Conservation (phyloP, 2,888 invertebrate genomes). For the Caenorhabditis zanzibari region DNA sequence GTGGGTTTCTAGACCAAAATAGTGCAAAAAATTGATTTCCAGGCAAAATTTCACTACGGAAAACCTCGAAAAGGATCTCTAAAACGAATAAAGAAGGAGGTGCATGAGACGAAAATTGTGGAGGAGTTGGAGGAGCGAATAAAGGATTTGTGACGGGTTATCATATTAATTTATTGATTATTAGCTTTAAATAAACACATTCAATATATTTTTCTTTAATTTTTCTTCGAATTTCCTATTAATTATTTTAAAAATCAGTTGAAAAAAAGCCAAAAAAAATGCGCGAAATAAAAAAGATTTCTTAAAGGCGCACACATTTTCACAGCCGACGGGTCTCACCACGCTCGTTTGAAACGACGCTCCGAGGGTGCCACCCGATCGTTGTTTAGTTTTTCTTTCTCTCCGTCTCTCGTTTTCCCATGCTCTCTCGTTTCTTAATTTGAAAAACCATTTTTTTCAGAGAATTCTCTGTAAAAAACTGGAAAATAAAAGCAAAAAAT, state of each 20-base stretch:
- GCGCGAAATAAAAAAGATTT: neutral
- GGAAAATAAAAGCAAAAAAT: neutral
- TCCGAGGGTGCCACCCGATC: constrained; percentile 14
- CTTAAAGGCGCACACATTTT: constrained; percentile 53
- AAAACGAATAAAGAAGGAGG: neutral
- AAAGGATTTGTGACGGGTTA: constrained; percentile 10
- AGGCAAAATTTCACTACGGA: neutral
- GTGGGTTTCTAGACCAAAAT: neutral
- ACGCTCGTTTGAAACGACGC: constrained; percentile 14
- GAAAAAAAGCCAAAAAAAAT: neutral
- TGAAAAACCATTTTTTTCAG: constrained; percentile 11
- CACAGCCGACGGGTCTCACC: constrained; percentile 40
- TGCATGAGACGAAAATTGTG: neutral
- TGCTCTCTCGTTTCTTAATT: constrained; percentile 26
- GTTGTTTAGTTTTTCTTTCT: constrained; percentile 36
- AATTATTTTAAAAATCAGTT: neutral
- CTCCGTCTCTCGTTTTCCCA: constrained; percentile 21
- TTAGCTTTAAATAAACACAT: neutral
- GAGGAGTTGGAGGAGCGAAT: constrained; percentile 31
- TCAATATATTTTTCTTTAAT: neutral
- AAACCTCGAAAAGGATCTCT: neutral
- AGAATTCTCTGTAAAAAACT: neutral
- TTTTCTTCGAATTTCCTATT: neutral
- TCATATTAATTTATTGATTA: constrained; percentile 4
- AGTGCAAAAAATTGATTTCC: neutral